Base-by-base conservation (phyloP, 2,113 vertebrate genomes). In the Pelecanoides urinatrix region DNA sequence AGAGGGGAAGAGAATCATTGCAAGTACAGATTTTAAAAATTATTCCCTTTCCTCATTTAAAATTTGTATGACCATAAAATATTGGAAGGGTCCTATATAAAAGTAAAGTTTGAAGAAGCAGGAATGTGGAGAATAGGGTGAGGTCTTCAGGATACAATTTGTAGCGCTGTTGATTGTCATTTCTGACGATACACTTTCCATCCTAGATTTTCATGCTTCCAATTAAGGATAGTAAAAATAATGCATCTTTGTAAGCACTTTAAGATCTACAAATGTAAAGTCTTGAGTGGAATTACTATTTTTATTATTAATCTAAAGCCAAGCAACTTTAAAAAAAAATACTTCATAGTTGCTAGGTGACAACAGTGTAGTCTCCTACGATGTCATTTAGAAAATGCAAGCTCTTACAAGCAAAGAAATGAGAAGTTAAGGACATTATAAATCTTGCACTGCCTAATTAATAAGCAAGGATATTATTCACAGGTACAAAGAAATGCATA, bases 261-360 rank as follows among this genome's bases (percentile, higher is more conserved):
- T 67, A 62, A 94, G 36, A 70, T 78, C 38, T 61, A 65, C 61
- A 91, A 63, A 58, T 75, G 36, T 42, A 73, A 85, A 73, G 17
- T 17, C 12, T 53, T 66, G 38, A 47, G 18, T 42, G 34, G 32
- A 74, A 94, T 86, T 58, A 91, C 21, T 87, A 22, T 36, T 96
- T 91, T 84, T 90, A 53, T 45, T 87, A 75, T 85, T 81, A 90
- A 50, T 47, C 36, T 61, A 88, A 92, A 94, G 36, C 27, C 26
- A 82, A 84, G 76, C 29, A 83, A 84, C 15, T 91, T 93, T 56
- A 65, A 9, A 1, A 86, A 80, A 91, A 82, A 71, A 55, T 40
- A 83, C 14, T 82, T 88, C 0, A 8, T 36, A 86, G 94, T 92
- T 96, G 92, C 92, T 95, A 95, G 75, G 94, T 92, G 95, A 97